Conservation (phyloP, 2,113 vertebrate species). For the Oryzias woworae region DNA sequence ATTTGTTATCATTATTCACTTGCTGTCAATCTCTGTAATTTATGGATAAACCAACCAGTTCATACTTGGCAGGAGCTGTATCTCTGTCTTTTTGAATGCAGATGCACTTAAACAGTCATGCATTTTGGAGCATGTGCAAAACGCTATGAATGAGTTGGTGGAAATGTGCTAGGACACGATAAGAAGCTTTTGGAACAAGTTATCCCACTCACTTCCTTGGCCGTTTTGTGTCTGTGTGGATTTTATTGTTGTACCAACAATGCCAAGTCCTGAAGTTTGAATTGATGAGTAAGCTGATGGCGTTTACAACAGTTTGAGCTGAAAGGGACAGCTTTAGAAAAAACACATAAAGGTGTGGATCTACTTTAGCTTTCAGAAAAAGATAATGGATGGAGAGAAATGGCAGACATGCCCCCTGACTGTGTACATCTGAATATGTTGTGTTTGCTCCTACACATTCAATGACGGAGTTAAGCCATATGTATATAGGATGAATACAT, state of each 20-base stretch:
- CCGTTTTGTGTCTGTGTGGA: not conserved
- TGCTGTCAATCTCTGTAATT: slow-evolving; percentile 32
- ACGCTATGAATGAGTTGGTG: slow-evolving; percentile 5
- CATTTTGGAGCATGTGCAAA: slow-evolving; percentile 14
- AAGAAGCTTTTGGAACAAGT: slow-evolving; percentile 21
- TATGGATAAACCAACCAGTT: slow-evolving; percentile 17
- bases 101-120: slow-evolving; percentile 14
- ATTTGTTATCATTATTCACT: slow-evolving; percentile 22
- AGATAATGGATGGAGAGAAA: too few species aligned
- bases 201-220: slow-evolving; percentile 15
- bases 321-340: too few species aligned
- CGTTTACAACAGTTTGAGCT: too few species aligned
- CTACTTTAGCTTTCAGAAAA: too few species aligned
- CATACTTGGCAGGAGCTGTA: not conserved
- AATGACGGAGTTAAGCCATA: too few species aligned
- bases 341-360: too few species aligned
- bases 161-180: slow-evolving; percentile 31
- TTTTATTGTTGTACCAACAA: not conserved
- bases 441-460: too few species aligned
- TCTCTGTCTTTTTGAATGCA: slow-evolving; percentile 13
- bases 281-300: too few species aligned
- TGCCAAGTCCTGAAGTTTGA: too few species aligned
- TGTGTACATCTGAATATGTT: too few species aligned
- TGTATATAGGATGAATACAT: too few species aligned
- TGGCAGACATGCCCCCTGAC: too few species aligned